Conservation (phyloP, 2,888 invertebrate species). For the Osedax frankpressi region DNA sequence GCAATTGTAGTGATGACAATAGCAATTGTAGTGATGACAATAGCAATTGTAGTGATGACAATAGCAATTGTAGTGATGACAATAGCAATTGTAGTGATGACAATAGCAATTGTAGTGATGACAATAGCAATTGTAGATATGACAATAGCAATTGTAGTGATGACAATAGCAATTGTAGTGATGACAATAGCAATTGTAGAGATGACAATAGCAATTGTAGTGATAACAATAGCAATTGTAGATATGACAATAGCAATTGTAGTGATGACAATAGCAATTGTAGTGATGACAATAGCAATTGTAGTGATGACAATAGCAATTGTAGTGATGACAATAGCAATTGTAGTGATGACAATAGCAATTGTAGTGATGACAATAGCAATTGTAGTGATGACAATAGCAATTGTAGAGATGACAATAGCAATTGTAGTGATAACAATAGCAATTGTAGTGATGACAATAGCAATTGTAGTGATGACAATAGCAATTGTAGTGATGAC, state of each 20-base stretch:
- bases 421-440: neutral
- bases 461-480: too few relatives aligned
- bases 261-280: neutral
- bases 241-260: neutral
- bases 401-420: neutral
- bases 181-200: neutral
- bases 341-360: neutral
- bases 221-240: neutral
- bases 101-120: neutral
- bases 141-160: neutral
- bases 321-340: neutral
- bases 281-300: neutral
- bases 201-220: neutral
- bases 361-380: neutral
- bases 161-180: neutral
- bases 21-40: neutral
- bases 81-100: neutral
- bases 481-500: neutral
- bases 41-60: neutral
- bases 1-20: neutral
- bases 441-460: neutral
- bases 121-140: neutral
- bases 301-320: neutral
- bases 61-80: neutral
- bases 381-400: neutral